A percentile compares a stretch with the other conserved stretches of the same genome.
These are phyloP conservation scores for Lamellibrachia columna DNA, from an alignment of 2,888 invertebrate genomes.

Conservation along the genomic window DNA sequence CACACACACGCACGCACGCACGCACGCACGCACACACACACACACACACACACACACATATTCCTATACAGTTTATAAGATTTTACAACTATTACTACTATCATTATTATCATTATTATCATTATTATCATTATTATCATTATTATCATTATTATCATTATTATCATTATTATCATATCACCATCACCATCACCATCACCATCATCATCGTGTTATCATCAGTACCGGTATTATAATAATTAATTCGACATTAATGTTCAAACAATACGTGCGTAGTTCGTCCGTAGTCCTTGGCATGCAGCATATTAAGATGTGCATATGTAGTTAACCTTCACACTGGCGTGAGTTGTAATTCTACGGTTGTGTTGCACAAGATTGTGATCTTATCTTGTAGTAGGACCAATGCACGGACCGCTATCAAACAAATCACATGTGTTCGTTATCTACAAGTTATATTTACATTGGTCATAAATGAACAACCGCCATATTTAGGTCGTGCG, in stretches of 20 bases:
- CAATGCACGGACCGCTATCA: not conserved
- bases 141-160: no score
- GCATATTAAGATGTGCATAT: not conserved
- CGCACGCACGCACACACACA: no score
- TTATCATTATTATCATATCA: no score
- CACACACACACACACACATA: no score
- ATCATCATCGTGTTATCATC: not conserved
- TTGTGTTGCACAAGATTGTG: not conserved
- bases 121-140: no score
- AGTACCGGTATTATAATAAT: not conserved
- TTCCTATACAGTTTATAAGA: no score
- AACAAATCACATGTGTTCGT: not conserved
- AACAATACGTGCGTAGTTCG: not conserved
- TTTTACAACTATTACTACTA: no score
- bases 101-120: no score
- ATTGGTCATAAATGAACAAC: not conserved
- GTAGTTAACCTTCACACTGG: not conserved
- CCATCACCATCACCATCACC: not conserved
- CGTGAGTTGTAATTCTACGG: not conserved
- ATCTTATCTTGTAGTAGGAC: not conserved
- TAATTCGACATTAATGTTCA: not conserved
- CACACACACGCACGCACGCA: no score
- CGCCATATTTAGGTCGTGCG: not conserved
- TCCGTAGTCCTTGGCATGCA: not conserved
- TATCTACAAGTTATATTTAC: not conserved